A percentile compares a stretch with the other conserved stretches of the same genome.
phyloP scores from a whole-genome alignment of 1,140 invertebrate genomes.

The Pogonomyrmex barbatus region DNA sequence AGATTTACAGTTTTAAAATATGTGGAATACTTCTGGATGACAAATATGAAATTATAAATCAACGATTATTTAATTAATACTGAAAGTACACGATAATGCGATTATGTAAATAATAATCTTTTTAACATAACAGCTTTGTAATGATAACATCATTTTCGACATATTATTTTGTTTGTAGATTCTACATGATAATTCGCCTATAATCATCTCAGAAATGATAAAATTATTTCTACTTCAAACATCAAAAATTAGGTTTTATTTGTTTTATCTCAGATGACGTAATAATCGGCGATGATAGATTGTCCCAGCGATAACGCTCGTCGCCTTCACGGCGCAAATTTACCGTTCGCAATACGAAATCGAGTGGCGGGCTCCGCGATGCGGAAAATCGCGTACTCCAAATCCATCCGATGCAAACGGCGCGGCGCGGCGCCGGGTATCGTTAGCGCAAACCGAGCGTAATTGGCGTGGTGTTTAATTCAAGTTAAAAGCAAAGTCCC shows the following conservation, averaged over 20 bases:
- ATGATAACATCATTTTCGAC: background rate
- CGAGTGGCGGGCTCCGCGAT: constrained; percentile 25
- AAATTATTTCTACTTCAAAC: background rate
- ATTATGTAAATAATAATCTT: background rate
- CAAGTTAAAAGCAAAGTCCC: constrained; percentile 49
- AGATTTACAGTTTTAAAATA: background rate
- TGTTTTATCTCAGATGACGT: background rate
- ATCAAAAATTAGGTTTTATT: background rate
- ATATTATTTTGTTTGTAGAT: background rate
- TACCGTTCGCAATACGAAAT: constrained; percentile 26
- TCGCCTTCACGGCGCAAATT: background rate
- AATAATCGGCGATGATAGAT: constrained; percentile 21
- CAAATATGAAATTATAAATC: background rate
- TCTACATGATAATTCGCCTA: background rate
- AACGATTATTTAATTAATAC: constrained; percentile 1
- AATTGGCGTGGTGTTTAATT: constrained; percentile 63
- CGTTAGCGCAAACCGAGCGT: constrained; percentile 57
- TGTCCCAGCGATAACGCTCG: background rate
- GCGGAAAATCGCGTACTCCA: constrained; percentile 49
- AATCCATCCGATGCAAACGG: constrained; percentile 58
- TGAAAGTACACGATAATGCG: background rate
- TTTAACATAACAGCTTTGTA: background rate
- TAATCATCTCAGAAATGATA: background rate
- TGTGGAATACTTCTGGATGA: background rate
- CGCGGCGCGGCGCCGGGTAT: constrained; percentile 40